A percentile compares a stretch with the other conserved stretches of the same genome.
Conservation (phyloP, 2,797 vertebrate genomes). For the Mus spretus region DNA sequence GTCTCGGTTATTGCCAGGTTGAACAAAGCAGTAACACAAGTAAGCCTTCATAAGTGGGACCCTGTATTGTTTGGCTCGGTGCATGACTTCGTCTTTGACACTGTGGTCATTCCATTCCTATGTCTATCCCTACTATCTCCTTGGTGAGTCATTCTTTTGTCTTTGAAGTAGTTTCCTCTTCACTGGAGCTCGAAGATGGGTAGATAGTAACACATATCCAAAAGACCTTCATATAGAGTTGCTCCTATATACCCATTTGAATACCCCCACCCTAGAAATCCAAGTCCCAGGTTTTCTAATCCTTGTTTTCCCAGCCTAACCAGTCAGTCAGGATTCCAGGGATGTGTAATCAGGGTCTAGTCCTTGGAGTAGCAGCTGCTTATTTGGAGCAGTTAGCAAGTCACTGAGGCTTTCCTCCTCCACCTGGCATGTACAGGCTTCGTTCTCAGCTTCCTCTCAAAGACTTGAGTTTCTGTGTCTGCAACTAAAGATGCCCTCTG, state of each 20-base stretch:
- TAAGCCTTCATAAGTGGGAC: not conserved
- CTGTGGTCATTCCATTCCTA: not conserved
- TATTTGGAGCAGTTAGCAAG: not conserved
- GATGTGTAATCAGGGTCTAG: not conserved
- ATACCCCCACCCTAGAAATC: not conserved
- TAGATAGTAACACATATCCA: not conserved
- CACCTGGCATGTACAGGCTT: not conserved
- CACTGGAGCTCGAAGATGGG: not conserved
- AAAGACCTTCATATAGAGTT: not conserved
- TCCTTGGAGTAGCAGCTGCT: not conserved
- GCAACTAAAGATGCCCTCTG: constrained; percentile 51
- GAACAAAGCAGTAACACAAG: not conserved
- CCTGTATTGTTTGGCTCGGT: not conserved
- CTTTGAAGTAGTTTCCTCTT: not conserved
- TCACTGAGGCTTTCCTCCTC: not conserved
- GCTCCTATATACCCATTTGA: not conserved
- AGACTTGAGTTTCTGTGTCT: not conserved
- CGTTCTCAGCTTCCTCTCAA: not conserved
- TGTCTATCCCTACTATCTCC: not conserved
- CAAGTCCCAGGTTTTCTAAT: not conserved
- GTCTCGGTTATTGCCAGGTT: not conserved
- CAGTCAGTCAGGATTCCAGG: not conserved
- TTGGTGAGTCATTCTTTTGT: not conserved
- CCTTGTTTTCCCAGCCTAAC: not conserved
- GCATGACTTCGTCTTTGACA: not conserved